Conservation (phyloP, 2,888 invertebrate species). For the Panzeria rudis region DNA sequence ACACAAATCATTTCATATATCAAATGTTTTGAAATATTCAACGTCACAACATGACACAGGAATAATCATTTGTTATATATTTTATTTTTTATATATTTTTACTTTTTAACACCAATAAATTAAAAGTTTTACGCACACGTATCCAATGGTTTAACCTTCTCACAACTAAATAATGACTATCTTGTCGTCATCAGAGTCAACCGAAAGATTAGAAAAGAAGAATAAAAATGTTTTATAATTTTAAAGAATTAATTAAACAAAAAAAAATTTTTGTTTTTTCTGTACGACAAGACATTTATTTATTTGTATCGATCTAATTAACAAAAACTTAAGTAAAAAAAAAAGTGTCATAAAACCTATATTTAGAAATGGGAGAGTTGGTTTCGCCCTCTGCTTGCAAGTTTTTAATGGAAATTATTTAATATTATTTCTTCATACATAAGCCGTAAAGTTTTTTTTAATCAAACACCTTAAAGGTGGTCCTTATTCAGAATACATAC, state of each 20-base stretch:
- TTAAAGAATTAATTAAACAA: not conserved
- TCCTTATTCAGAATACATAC: too few relatives aligned
- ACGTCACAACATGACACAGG: conserved; percentile 16
- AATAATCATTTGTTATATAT: not conserved
- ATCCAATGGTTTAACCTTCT: conserved; percentile 12
- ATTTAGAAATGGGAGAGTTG: too few relatives aligned
- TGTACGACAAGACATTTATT: too few relatives aligned
- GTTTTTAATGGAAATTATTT: too few relatives aligned
- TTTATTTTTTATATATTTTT: not conserved
- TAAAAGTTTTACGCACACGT: conserved; percentile 1
- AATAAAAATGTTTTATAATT: not conserved
- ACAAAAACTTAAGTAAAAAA: too few relatives aligned
- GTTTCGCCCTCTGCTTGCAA: too few relatives aligned
- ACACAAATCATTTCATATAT: not conserved
- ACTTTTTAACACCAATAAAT: conserved; percentile 30
- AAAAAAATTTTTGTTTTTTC: too few relatives aligned
- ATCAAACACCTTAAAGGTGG: too few relatives aligned
- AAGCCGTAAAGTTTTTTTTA: too few relatives aligned
- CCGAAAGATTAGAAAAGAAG: not conserved
- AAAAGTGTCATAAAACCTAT: too few relatives aligned
- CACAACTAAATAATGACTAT: not conserved
- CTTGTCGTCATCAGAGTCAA: conserved; percentile 1
- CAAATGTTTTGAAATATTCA: not conserved
- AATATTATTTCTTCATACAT: too few relatives aligned
- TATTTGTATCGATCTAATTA: too few relatives aligned